Evolutionary conservation across 2,888 invertebrate genomes (phyloP), one percentile per base, ranked within the genome.

Genomic region (Brassicogethes aeneus): DNA sequence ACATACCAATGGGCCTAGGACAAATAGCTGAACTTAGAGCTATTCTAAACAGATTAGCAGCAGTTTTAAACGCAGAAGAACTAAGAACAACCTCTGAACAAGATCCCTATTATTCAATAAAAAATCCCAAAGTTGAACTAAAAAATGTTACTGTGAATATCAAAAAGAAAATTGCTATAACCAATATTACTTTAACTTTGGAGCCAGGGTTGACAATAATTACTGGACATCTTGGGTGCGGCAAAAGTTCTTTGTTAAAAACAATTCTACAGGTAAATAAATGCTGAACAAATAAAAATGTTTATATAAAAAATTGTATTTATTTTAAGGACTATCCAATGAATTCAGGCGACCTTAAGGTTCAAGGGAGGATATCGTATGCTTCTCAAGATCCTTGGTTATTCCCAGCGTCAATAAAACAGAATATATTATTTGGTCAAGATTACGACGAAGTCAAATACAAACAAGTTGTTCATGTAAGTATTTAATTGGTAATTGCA

Each of bases 1-100:
- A 86, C 67, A 86, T 93, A 54, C 92, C 94, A 0, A 82, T 85
- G 70, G 85, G 81, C 37, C 79, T 91, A 47, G 79, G 84, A 1
- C 82, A 83, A 69, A 73, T 83, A 32, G 84, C 87, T 0, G 91
- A 91, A 70, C 79, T 82, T 0, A 66, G 75, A 16, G 83, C 90
- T 37, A 82, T 86, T 3, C 75, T 85, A 42, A 75, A 73, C 43
- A 73, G 90, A 41, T 69, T 90, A 15, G 75, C 74, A 69, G 74
- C 62, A 61, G 79, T 70, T 40, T 58, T 74, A 54, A 50, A 68
- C 46, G 67, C 69, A 43, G 70, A 71, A 15, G 74, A 75, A 44
- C 40, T 56, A 1, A 41, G 44, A 31, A 36, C 53, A 3, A 42
- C 42, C 7, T 37, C 49, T 1, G 47, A 50, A 14, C 50, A 53